A percentile compares a stretch with the other conserved stretches of the same genome.
Evolutionary conservation across 2,113 vertebrate species (phyloP).

Genomic region (Trogon surrucura): DNA sequence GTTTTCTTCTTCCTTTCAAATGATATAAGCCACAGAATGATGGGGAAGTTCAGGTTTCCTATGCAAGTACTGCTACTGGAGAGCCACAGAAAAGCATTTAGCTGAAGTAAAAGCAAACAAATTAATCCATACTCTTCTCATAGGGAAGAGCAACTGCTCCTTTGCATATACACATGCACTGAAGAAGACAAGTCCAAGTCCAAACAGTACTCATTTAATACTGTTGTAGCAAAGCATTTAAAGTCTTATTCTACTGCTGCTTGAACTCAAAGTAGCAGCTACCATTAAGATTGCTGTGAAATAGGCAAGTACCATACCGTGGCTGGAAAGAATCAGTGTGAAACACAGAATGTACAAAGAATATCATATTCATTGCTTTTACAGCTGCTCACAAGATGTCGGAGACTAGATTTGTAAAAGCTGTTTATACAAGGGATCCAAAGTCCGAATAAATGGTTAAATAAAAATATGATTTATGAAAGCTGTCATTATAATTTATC

Average conservation of each 20-base stretch:
- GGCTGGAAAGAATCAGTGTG: background rate
- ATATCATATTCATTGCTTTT: background rate
- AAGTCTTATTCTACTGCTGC: background rate
- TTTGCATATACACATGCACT: background rate
- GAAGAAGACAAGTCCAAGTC: background rate
- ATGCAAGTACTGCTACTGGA: background rate
- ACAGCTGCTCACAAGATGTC: background rate
- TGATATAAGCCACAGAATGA: background rate
- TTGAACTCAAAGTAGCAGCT: background rate
- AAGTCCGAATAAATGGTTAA: background rate
- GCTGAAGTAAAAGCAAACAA: background rate
- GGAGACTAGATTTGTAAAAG: background rate
- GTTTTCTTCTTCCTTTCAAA: background rate
- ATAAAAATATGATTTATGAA: background rate
- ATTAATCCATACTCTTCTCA: background rate
- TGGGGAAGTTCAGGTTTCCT: background rate
- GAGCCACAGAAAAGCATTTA: background rate
- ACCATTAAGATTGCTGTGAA: background rate
- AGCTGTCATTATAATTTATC: background rate
- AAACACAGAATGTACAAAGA: background rate
- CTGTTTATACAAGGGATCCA: background rate
- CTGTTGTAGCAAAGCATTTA: background rate
- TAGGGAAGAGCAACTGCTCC: background rate
- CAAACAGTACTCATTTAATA: background rate
- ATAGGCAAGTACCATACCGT: background rate